phyloP scores from a whole-genome alignment of 2,113 vertebrate species.

The Lampris megalopsis region DNA sequence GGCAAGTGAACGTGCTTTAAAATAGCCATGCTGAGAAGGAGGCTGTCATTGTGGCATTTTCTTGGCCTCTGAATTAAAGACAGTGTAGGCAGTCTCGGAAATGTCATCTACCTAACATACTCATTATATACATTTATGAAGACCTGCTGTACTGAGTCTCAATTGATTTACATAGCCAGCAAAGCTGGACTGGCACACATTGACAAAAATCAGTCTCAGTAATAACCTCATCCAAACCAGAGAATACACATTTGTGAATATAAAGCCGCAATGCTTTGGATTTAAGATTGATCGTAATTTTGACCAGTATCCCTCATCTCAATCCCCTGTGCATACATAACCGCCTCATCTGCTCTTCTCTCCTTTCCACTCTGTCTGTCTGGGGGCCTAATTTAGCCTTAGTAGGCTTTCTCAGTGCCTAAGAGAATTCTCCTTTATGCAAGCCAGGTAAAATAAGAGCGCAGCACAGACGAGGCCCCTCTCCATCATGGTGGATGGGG shows the following conservation, averaged over 20 bases:
- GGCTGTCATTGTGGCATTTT: conserved; percentile 74
- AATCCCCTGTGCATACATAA: conserved; percentile 78
- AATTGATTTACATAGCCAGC: conserved; percentile 24
- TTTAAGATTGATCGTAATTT: conserved; percentile 77
- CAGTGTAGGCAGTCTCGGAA: conserved; percentile 59
- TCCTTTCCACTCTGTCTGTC: conserved; percentile 75
- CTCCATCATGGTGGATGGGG: conserved; percentile 88
- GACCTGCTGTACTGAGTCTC: conserved; percentile 17
- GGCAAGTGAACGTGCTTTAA: conserved; percentile 57
- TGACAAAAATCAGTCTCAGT: conserved; percentile 30
- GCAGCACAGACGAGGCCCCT: conserved; percentile 79
- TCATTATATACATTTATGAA: conserved; percentile 44
- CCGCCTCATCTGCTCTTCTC: conserved; percentile 77
- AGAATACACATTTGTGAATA: conserved; percentile 59
- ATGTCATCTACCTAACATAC: conserved; percentile 59
- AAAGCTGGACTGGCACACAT: conserved; percentile 44
- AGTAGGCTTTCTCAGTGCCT: conserved; percentile 80
- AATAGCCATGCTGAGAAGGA: conserved; percentile 59
- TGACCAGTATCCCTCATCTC: conserved; percentile 79
- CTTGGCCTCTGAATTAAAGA: conserved; percentile 64
- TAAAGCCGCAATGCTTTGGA: conserved; percentile 36
- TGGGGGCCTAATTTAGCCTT: conserved; percentile 83
- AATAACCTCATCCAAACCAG: conserved; percentile 39
- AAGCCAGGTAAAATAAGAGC: conserved; percentile 86
- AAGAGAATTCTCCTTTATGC: conserved; percentile 86